Evolutionary conservation across 2,113 vertebrate species (phyloP).

Genomic region (Dissostichus mawsoni): DNA sequence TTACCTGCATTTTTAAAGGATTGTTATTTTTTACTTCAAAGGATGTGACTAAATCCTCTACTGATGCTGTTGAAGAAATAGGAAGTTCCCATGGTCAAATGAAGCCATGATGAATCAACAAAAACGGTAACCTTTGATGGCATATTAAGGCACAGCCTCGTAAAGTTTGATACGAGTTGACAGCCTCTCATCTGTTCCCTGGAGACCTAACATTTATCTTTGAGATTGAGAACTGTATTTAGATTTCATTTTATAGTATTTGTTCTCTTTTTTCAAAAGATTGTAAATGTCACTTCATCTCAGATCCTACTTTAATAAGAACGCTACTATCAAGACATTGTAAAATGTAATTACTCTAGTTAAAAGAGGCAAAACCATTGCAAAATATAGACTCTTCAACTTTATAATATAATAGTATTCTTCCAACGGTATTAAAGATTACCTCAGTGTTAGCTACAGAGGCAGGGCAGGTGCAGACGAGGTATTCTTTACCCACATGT

Average conservation of each 20-base stretch:
- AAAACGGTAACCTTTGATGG: background rate
- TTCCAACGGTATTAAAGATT: slow-evolving; percentile 1
- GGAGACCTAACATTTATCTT: slow-evolving; percentile 9
- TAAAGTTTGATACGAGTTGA: background rate
- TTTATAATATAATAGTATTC: background rate
- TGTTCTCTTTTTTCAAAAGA: background rate
- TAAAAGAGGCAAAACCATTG: background rate
- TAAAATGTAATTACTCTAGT: background rate
- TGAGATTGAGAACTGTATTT: background rate
- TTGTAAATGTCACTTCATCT: slow-evolving; percentile 4
- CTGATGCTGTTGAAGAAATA: background rate
- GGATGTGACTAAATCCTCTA: background rate
- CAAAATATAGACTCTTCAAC: background rate
- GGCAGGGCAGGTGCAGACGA: background rate
- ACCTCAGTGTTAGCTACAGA: background rate
- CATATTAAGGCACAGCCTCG: slow-evolving; percentile 9
- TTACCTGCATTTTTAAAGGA: background rate
- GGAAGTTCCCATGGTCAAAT: background rate
- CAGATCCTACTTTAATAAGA: background rate
- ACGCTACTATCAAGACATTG: background rate
- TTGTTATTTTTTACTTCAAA: background rate
- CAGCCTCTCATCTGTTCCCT: slow-evolving; percentile 5
- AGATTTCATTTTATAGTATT: slow-evolving; percentile 14
- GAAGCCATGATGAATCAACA: background rate
- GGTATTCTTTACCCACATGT: background rate